These are phyloP conservation scores for Quadroppia sp. DNA, from an alignment of 2,888 invertebrate genomes.

Conservation along the genomic window DNA sequence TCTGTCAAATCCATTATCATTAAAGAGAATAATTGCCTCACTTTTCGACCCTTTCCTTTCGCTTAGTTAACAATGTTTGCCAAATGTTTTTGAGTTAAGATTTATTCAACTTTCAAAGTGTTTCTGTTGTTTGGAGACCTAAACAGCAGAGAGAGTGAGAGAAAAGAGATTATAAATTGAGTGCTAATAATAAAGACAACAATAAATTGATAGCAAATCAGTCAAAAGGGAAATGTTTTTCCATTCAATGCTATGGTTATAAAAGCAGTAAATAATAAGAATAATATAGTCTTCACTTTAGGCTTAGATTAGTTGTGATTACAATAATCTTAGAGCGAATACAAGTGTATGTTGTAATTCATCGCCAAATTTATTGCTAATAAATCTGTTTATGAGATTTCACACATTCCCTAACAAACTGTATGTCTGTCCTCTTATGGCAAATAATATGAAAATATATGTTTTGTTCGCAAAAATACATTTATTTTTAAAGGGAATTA, in stretches of 20 bases:
- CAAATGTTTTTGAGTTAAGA: no score
- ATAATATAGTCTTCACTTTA: no score
- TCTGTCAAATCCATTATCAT: neutral
- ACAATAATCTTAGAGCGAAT: neutral
- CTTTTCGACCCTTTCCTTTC: neutral
- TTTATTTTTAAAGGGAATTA: neutral
- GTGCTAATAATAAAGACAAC: conserved; percentile 20
- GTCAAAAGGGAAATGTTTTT: neutral
- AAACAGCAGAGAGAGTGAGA: neutral
- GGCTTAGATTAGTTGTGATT: conserved; percentile 2
- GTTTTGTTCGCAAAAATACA: neutral
- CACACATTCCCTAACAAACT: neutral
- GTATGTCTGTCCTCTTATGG: neutral
- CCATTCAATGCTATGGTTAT: neutral
- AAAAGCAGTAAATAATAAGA: neutral
- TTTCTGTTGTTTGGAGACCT: neutral
- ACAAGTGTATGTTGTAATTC: conserved; percentile 5
- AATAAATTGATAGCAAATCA: neutral
- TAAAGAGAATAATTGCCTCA: neutral
- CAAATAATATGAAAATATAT: neutral
- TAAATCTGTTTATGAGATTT: conserved; percentile 1
- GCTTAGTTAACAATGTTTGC: neutral
- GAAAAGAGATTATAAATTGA: conserved; percentile 15
- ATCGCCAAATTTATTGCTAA: conserved; percentile 25
- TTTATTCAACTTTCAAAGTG: no score